Evolutionary conservation across 1,140 invertebrate species (phyloP).

Genomic region (Drosophila dunni): DNA sequence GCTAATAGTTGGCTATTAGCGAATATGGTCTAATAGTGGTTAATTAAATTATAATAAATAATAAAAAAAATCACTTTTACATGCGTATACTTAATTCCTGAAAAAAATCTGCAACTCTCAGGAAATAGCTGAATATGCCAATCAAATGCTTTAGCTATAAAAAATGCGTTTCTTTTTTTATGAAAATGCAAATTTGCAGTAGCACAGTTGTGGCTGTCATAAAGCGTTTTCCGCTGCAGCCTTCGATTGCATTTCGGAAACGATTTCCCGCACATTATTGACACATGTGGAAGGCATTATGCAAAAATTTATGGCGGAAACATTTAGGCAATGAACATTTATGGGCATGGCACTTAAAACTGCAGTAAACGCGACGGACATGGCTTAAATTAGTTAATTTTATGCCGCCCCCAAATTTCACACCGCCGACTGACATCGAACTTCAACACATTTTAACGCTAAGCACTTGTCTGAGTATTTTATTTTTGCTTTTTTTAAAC

Average conservation of each 20-base stretch:
- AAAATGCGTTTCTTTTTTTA: slow-evolving; percentile 5
- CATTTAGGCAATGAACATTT: slow-evolving; percentile 61
- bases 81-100: neutral
- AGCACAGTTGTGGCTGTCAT: slow-evolving; percentile 15
- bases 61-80: neutral
- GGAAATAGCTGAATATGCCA: slow-evolving; percentile 4
- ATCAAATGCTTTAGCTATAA: slow-evolving; percentile 1
- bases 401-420: slow-evolving; percentile 22
- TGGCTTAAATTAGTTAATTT: slow-evolving; percentile 62
- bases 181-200: slow-evolving; percentile 23
- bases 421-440: neutral
- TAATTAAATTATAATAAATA: neutral
- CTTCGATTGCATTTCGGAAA: slow-evolving; percentile 37
- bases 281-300: slow-evolving; percentile 56
- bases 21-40: neutral
- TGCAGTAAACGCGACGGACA: slow-evolving; percentile 45
- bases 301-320: slow-evolving; percentile 57
- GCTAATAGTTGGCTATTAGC: neutral
- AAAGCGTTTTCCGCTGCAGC: slow-evolving; percentile 41
- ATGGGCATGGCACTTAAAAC: slow-evolving; percentile 53
- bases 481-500: slow-evolving; percentile 3
- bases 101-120: no score
- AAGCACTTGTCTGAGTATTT: slow-evolving; percentile 18
- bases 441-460: slow-evolving; percentile 4
- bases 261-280: slow-evolving; percentile 57